Evolutionary conservation across 2,888 invertebrate species (phyloP).

Genomic region (Operophtera brumata): DNA sequence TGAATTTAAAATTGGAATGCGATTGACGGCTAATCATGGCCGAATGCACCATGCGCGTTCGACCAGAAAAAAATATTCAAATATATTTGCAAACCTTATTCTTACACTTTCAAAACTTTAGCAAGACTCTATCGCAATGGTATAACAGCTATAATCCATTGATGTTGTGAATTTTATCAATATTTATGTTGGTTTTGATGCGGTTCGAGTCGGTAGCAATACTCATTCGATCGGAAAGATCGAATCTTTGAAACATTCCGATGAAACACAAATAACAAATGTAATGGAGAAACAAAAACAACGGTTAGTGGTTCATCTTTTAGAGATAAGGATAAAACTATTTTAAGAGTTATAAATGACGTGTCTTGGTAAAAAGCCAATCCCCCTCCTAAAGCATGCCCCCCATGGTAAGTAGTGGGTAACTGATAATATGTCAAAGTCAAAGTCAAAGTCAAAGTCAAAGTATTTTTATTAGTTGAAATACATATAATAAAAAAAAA

Average conservation of each 20-base stretch:
- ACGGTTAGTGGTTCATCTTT: slow-evolving; percentile 13
- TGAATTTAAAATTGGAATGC: slow-evolving; percentile 54
- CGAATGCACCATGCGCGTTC: slow-evolving; percentile 56
- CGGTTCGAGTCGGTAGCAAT: slow-evolving; percentile 57
- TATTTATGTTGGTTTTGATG: slow-evolving; percentile 14
- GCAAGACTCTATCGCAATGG: background rate
- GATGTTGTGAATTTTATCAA: background rate
- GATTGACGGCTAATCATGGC: slow-evolving; percentile 59
- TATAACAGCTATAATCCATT: slow-evolving; percentile 26
- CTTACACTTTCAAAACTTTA: background rate
- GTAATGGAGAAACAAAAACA: slow-evolving; percentile 32
- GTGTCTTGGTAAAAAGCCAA: background rate
- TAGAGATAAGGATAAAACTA: slow-evolving; percentile 8
- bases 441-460: too few species aligned
- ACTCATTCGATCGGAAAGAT: slow-evolving; percentile 69
- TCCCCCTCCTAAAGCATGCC: background rate
- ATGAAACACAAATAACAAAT: slow-evolving; percentile 52
- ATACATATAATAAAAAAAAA: too few species aligned
- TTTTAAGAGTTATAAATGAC: slow-evolving; percentile 16
- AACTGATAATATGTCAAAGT: too few species aligned
- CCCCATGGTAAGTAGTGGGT: too few species aligned
- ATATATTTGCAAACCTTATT: slow-evolving; percentile 31
- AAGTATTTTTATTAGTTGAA: too few species aligned
- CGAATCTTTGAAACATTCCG: slow-evolving; percentile 64
- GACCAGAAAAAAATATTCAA: slow-evolving; percentile 56